phyloP scores from a whole-genome alignment of 2,797 vertebrate species.

The Nyctalus aviator region DNA sequence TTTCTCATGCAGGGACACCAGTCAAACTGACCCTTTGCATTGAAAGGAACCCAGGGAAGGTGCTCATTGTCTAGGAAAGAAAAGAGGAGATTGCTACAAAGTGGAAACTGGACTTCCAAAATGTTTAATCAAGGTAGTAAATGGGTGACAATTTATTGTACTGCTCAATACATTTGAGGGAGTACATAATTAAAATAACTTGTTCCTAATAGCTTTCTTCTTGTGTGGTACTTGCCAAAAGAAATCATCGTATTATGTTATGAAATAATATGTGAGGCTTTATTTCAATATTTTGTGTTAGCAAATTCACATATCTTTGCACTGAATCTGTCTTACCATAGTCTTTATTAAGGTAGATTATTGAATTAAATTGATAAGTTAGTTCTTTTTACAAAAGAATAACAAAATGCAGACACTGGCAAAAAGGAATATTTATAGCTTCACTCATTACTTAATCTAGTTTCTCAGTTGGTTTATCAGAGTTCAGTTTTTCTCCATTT shows the following conservation, averaged over 20 bases:
- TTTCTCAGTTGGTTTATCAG: not conserved
- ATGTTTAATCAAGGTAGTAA: not conserved
- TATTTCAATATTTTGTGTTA: not conserved
- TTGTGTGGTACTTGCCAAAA: not conserved
- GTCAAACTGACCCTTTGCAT: not conserved
- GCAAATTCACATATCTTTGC: not conserved
- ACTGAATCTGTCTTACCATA: not conserved
- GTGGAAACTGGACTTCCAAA: not conserved
- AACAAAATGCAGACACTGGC: not conserved
- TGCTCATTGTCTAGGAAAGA: not conserved
- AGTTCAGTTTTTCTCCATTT: not conserved
- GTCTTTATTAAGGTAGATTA: not conserved
- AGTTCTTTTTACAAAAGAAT: not conserved
- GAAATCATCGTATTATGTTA: not conserved
- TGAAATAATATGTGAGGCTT: not conserved
- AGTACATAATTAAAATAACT: not conserved
- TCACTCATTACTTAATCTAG: not conserved
- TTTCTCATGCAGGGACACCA: not conserved
- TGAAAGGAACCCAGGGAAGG: not conserved
- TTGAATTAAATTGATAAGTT: not conserved
- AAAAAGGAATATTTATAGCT: not conserved
- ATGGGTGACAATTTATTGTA: not conserved
- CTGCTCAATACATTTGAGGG: not conserved
- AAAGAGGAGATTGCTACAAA: not conserved
- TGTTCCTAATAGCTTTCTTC: constrained; percentile 23